Percentiles rank a stretch among this genome's conserved stretches.
phyloP scores from a whole-genome alignment of 2,113 vertebrate genomes.

The Nasalis larvatus region DNA sequence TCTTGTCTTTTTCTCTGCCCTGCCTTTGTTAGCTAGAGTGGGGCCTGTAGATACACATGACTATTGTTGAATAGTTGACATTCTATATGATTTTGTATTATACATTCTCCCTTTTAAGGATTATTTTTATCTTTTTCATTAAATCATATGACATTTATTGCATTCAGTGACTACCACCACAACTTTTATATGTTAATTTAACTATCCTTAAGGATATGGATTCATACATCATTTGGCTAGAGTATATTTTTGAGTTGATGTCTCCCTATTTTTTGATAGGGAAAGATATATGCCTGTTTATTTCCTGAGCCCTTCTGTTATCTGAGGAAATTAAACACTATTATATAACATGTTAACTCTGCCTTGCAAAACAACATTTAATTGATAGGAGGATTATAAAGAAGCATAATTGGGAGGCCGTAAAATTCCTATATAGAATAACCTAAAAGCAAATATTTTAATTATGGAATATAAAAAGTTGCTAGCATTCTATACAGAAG shows the following conservation, averaged over 20 bases:
- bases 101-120: not conserved
- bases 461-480: conserved; percentile 7
- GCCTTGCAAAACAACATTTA: conserved; percentile 33
- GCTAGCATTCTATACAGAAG: not conserved
- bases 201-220: not conserved
- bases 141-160: not conserved
- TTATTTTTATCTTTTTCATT: conserved; percentile 24
- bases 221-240: not conserved
- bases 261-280: not conserved
- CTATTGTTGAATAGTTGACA: not conserved
- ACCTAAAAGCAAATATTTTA: not conserved
- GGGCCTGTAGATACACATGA: not conserved
- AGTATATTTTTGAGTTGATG: not conserved
- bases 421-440: not conserved
- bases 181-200: not conserved
- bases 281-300: not conserved
- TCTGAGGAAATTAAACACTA: not conserved
- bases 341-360: not conserved
- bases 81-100: not conserved
- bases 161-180: not conserved
- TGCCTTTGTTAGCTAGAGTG: not conserved
- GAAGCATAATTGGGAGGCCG: not conserved
- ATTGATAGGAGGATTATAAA: not conserved
- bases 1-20: not conserved
- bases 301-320: conserved; percentile 12